These are phyloP conservation scores for Thalassoma bifasciatum DNA, from an alignment of 2,113 vertebrate genomes.

Conservation along the genomic window DNA sequence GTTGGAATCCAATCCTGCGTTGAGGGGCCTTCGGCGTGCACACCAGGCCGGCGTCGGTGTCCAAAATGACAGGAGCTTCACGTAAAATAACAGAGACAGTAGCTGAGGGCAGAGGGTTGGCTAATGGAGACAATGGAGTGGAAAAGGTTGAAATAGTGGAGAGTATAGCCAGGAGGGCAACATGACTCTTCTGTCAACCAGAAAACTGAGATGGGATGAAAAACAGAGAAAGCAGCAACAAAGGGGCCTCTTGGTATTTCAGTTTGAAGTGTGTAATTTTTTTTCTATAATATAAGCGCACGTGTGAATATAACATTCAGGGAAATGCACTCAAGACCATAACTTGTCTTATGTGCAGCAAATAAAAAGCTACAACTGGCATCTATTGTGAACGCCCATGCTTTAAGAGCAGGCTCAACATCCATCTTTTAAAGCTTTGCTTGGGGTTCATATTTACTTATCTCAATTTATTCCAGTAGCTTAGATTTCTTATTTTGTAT, in stretches of 20 bases:
- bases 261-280: not conserved
- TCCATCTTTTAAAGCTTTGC: no score
- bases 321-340: not conserved
- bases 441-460: no score
- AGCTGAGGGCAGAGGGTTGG: slow-evolving; percentile 47
- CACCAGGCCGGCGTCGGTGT: slow-evolving; percentile 29
- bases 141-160: slow-evolving; percentile 21
- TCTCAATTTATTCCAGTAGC: no score
- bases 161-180: slow-evolving; percentile 23
- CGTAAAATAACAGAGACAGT: slow-evolving; percentile 38
- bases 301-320: not conserved
- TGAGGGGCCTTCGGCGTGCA: slow-evolving; percentile 21
- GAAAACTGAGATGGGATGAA: slow-evolving; percentile 26
- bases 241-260: slow-evolving; percentile 19
- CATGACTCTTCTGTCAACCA: slow-evolving; percentile 26
- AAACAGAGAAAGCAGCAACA: slow-evolving; percentile 22
- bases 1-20: slow-evolving; percentile 48
- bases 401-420: no score
- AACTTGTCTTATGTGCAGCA: not conserved
- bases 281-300: not conserved
- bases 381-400: no score
- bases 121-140: slow-evolving; percentile 31
- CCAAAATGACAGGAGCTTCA: slow-evolving; percentile 46
- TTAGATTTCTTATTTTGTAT: no score
- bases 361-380: not conserved